Percentiles rank a stretch among this genome's conserved stretches.
phyloP scores from a whole-genome alignment of 2,888 invertebrate species.

The Phaonia tiefii region DNA sequence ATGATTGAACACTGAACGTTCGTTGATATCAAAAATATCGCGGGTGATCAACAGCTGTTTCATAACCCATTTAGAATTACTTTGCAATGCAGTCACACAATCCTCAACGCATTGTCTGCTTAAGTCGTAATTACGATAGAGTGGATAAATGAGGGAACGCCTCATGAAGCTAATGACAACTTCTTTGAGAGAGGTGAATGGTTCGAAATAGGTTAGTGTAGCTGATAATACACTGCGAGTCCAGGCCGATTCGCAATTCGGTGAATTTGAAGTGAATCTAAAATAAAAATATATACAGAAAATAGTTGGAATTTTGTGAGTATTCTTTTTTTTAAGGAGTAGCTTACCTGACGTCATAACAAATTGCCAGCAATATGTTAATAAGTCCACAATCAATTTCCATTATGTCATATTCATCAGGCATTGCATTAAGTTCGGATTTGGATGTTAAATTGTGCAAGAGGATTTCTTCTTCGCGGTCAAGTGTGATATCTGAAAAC shows the following conservation, averaged over 20 bases:
- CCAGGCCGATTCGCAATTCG: slow-evolving; percentile 78
- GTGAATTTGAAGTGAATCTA: slow-evolving; percentile 76
- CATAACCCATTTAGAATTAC: slow-evolving; percentile 74
- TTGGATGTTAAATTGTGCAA: slow-evolving; percentile 74
- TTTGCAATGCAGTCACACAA: slow-evolving; percentile 76
- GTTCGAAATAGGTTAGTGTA: slow-evolving; percentile 76
- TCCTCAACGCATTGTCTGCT: slow-evolving; percentile 76
- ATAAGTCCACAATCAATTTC: slow-evolving; percentile 77
- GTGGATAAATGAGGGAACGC: slow-evolving; percentile 77
- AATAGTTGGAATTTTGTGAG: no score
- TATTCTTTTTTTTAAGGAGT: no score
- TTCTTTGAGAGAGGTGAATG: slow-evolving; percentile 73
- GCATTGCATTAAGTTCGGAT: slow-evolving; percentile 63
- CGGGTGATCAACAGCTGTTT: slow-evolving; percentile 77
- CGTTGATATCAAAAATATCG: slow-evolving; percentile 71
- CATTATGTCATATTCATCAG: slow-evolving; percentile 69
- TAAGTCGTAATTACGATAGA: slow-evolving; percentile 78
- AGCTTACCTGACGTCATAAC: slow-evolving; percentile 77
- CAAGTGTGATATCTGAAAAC: slow-evolving; percentile 72
- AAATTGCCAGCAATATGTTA: slow-evolving; percentile 78
- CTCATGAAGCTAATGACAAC: slow-evolving; percentile 77
- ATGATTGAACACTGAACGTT: slow-evolving; percentile 74
- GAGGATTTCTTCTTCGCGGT: slow-evolving; percentile 74
- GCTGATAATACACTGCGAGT: slow-evolving; percentile 77
- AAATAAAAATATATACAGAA: no score